Percentiles rank a stretch among this genome's conserved stretches.
These are phyloP conservation scores for Microcebus lehilahytsara DNA, from an alignment of 2,113 vertebrate genomes.

Conservation along the genomic window DNA sequence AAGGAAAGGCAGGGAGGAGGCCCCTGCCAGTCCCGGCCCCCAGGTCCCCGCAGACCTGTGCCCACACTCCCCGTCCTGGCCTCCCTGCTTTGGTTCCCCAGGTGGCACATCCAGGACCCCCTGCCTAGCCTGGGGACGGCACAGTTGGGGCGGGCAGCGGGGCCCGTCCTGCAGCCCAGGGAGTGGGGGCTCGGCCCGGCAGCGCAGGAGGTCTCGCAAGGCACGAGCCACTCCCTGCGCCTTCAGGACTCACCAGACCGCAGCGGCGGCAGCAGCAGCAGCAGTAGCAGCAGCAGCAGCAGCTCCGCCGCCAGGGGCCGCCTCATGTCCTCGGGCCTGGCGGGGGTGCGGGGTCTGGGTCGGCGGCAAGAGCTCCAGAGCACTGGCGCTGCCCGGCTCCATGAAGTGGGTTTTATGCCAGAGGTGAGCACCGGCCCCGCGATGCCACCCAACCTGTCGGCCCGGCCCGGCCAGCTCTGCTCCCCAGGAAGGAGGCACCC, in stretches of 20 bases:
- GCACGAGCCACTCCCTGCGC: too few species aligned
- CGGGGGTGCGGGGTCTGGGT: background rate
- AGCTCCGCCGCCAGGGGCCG: background rate
- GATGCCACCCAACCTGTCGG: slow-evolving; percentile 67
- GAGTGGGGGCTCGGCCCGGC: background rate
- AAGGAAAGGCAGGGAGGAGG: fast-evolving
- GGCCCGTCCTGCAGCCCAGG: background rate
- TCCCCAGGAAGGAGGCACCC: slow-evolving; percentile 50
- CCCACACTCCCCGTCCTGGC: background rate
- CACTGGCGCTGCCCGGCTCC: background rate
- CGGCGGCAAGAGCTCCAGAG: background rate
- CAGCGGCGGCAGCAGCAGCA: background rate
- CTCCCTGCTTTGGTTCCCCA: background rate
- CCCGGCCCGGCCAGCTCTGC: slow-evolving; percentile 55
- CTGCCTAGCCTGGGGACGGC: background rate
- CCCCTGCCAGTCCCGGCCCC: background rate
- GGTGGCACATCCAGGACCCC: background rate
- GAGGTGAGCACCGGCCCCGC: slow-evolving; percentile 53
- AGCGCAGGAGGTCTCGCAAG: background rate
- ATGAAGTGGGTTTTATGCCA: slow-evolving; percentile 73
- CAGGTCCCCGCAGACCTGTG: background rate
- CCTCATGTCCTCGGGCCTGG: slow-evolving; percentile 48
- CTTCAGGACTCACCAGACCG: slow-evolving; percentile 59
- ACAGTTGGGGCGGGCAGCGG: background rate
- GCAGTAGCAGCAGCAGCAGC: slow-evolving; percentile 34